A percentile compares a stretch with the other conserved stretches of the same genome.
Evolutionary conservation across 2,113 vertebrate species (phyloP).

Genomic region (Cyanoliseus patagonus): DNA sequence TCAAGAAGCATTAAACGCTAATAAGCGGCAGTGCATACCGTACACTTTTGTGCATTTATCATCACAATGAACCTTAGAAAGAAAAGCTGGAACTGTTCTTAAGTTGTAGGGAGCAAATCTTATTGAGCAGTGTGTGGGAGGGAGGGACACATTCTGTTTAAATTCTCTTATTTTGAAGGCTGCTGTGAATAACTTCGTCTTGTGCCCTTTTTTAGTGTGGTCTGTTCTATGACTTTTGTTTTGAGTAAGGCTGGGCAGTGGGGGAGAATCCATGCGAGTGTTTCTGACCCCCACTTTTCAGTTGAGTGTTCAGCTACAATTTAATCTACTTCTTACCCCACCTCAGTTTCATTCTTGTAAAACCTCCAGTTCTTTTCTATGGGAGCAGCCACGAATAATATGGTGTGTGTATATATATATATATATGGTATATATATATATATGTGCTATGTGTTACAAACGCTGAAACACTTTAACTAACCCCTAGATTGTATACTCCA

Average conservation of each 20-base stretch:
- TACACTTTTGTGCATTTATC: conserved; percentile 37
- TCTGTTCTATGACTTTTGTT: neutral
- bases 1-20: conserved; percentile 62
- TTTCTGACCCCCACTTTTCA: neutral
- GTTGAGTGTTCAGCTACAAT: neutral
- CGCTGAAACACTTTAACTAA: neutral
- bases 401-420: too few relatives aligned
- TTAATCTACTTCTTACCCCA: neutral
- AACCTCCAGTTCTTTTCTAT: neutral
- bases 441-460: neutral
- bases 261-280: rapidly evolving
- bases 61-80: conserved; percentile 31
- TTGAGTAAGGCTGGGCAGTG: neutral
- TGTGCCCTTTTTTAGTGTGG: neutral
- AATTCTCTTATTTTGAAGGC: neutral
- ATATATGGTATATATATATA: neutral
- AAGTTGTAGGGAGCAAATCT: conserved; percentile 9
- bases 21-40: neutral
- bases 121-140: neutral
- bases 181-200: neutral
- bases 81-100: conserved; percentile 10
- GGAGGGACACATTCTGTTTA: neutral
- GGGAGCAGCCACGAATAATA: neutral
- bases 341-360: neutral
- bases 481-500: too few relatives aligned